phyloP scores from a whole-genome alignment of 2,113 vertebrate genomes.

The Sylvia atricapilla region DNA sequence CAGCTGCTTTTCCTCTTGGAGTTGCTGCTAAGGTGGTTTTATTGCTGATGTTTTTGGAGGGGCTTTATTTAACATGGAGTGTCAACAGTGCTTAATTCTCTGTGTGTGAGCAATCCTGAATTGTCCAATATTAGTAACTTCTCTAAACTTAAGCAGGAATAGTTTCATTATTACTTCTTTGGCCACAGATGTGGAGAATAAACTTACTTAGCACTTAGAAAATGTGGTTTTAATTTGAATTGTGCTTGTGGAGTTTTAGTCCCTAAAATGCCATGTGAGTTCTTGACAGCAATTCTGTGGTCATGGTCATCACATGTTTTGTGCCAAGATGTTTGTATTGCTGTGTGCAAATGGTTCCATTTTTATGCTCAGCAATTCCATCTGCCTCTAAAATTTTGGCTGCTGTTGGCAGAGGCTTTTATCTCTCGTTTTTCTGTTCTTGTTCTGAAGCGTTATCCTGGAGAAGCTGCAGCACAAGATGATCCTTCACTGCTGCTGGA shows the following conservation, averaged over 20 bases:
- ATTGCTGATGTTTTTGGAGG: background rate
- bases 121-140: background rate
- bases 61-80: background rate
- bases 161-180: background rate
- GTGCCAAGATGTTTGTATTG: background rate
- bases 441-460: slow-evolving; percentile 33
- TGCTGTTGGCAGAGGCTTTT: background rate
- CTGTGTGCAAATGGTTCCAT: background rate
- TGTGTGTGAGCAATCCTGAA: background rate
- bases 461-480: slow-evolving; percentile 1
- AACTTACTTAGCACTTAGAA: background rate
- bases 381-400: background rate
- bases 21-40: background rate
- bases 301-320: background rate
- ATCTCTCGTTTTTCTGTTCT: background rate
- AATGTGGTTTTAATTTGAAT: background rate
- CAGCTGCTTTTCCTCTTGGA: background rate
- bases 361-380: background rate
- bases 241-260: background rate
- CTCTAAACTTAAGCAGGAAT: accelerated
- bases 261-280: background rate
- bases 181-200: background rate
- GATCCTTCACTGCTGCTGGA: slow-evolving; percentile 23
- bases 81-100: background rate
- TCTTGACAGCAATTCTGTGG: background rate